These are phyloP conservation scores for Montifringilla adamsi DNA, from an alignment of 2,113 vertebrate genomes.

Conservation along the genomic window DNA sequence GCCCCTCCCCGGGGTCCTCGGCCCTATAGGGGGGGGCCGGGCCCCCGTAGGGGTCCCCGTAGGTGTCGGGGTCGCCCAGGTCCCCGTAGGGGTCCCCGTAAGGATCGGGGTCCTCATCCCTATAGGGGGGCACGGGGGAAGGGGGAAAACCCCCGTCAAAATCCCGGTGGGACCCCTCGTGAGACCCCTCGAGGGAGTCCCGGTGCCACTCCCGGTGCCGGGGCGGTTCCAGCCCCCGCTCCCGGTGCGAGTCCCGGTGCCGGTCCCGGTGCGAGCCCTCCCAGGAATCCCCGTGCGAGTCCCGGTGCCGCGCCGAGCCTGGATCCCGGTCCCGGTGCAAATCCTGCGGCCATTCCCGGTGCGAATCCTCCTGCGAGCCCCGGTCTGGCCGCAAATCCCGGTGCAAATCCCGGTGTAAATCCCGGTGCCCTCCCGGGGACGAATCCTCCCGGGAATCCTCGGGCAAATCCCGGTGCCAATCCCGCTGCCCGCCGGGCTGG, in stretches of 20 bases:
- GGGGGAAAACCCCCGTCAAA: background rate
- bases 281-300: background rate
- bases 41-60: background rate
- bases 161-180: background rate
- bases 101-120: background rate
- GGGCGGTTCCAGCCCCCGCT: rapidly evolving
- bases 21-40: background rate
- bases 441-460: background rate
- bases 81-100: background rate
- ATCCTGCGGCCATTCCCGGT: background rate
- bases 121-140: background rate
- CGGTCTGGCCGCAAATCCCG: too few relatives aligned
- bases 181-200: rapidly evolving
- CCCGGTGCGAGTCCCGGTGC: background rate
- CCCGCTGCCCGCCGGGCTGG: background rate
- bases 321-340: background rate
- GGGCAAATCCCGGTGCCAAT: background rate
- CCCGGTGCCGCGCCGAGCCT: background rate
- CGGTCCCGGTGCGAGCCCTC: background rate
- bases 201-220: background rate
- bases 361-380: background rate
- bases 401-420: background rate
- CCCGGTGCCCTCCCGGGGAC: background rate
- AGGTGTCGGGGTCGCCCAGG: background rate
- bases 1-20: background rate